Evolutionary conservation across 2,797 vertebrate genomes (phyloP).

Genomic region (Manis crassicaudata): DNA sequence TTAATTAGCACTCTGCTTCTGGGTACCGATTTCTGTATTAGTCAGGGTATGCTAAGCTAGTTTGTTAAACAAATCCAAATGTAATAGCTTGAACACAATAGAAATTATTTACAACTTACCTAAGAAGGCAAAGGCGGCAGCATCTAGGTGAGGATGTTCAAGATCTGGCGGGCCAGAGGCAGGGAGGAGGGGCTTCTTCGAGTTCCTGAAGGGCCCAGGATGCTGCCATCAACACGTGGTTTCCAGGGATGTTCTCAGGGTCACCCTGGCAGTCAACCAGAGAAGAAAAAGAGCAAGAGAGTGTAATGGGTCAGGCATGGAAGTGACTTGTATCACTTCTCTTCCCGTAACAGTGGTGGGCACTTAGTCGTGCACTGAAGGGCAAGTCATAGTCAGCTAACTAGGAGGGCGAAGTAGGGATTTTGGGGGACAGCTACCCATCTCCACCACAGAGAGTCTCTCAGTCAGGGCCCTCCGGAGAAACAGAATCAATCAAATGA

Average conservation of each 20-base stretch:
- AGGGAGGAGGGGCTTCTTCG: neutral
- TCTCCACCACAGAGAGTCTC: neutral
- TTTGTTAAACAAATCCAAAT: neutral
- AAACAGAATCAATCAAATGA: neutral
- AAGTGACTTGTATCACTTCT: too few relatives aligned
- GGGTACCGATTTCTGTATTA: neutral
- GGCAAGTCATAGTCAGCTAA: neutral
- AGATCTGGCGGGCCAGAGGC: neutral
- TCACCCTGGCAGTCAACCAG: neutral
- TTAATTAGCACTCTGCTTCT: neutral
- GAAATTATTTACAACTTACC: neutral
- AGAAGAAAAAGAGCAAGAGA: neutral
- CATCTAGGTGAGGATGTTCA: neutral
- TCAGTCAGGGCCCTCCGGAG: neutral
- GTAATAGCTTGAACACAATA: neutral
- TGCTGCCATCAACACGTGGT: neutral
- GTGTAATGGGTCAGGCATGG: neutral
- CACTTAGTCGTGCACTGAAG: too few relatives aligned
- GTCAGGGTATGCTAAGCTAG: neutral
- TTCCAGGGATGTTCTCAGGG: neutral
- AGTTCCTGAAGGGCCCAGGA: neutral
- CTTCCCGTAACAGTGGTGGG: neutral
- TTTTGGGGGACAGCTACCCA: neutral
- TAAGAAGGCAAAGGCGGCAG: neutral
- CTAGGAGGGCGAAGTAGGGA: too few relatives aligned